Base-by-base conservation (phyloP, 2,888 invertebrate genomes). In the Ophion costatus region DNA sequence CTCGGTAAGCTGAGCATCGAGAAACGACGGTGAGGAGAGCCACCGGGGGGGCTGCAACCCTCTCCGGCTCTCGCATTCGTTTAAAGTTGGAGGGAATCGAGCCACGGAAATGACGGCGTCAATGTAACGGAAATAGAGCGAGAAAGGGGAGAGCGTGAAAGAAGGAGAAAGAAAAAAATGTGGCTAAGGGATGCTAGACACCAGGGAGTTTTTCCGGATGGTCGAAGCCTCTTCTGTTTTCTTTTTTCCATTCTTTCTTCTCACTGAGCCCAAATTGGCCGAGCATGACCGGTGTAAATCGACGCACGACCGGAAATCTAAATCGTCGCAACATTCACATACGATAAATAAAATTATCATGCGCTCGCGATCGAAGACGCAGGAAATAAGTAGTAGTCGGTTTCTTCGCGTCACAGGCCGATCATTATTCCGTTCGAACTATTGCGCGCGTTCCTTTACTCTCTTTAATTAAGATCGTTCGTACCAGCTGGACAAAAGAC, bases 51-150 rank as follows among this genome's bases (percentile, higher is more conserved):
- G 63, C 70, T 57, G 10, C 71, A 38, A 64, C 61, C 64, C 42
- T 57, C 70, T 56, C 38, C 33, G 63, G 22, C 14, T 45, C 24
- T 67, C 75, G 73, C 73, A 29, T 59, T 77, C 77, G 66, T 66
- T 71, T 29, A 63, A 74, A 74, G 63, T 70, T 70, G 38, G 63
- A 79, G 63, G 61, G 56, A 69, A 61, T 22, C 78, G 61, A 57
- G 56, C 51, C 42, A 63, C 69, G 74, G 79, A 70, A 83, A 83
- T 79, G 63, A 82, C 78, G 56, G 73, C 74, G 74, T 59, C 78
- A n/a, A 64, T 83, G 69, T 74, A 79, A 64, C 83, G 79, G 64
- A 83, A 74, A 78, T 38, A 17, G 67, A 74, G 78, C 22, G 56
- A 73, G 59, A 56, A 33, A 38, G 33, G 24, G 29, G 59, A 66